Conservation (phyloP, 2,797 vertebrate species). For the Xerus rutilus region DNA sequence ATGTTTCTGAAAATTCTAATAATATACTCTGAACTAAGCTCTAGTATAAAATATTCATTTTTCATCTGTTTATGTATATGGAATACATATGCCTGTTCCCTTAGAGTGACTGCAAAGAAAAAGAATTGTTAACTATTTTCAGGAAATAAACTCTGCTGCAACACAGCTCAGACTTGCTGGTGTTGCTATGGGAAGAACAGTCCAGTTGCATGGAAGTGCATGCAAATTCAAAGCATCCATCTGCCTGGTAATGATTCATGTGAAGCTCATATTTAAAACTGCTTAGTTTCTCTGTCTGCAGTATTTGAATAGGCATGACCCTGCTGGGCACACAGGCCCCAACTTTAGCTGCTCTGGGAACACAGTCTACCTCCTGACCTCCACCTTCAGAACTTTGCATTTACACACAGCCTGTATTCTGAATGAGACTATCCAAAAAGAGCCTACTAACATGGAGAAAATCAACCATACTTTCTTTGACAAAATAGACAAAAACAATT, state of each 20-base stretch:
- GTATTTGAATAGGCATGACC: neutral
- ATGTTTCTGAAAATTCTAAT: constrained; percentile 36
- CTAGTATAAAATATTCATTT: constrained; percentile 24
- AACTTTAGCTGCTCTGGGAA: neutral
- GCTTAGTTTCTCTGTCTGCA: neutral
- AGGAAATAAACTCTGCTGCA: neutral
- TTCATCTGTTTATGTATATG: neutral
- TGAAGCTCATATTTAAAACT: neutral
- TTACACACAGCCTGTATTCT: neutral
- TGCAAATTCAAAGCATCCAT: neutral
- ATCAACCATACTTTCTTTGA: neutral
- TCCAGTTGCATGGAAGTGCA: neutral
- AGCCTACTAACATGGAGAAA: neutral
- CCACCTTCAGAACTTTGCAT: neutral
- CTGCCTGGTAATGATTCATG: neutral
- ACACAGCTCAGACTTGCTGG: neutral
- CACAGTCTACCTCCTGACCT: neutral
- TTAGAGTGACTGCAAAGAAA: constrained; percentile 27
- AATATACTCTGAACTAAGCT: constrained; percentile 11
- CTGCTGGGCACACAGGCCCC: neutral
- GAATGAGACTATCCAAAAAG: neutral
- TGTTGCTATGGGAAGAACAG: neutral
- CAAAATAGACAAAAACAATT: constrained; percentile 30
- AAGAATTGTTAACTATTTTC: constrained; percentile 27
- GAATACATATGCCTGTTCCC: neutral